Evolutionary conservation across 2,888 invertebrate species (phyloP).

Genomic region (Alentia gelatinosa): DNA sequence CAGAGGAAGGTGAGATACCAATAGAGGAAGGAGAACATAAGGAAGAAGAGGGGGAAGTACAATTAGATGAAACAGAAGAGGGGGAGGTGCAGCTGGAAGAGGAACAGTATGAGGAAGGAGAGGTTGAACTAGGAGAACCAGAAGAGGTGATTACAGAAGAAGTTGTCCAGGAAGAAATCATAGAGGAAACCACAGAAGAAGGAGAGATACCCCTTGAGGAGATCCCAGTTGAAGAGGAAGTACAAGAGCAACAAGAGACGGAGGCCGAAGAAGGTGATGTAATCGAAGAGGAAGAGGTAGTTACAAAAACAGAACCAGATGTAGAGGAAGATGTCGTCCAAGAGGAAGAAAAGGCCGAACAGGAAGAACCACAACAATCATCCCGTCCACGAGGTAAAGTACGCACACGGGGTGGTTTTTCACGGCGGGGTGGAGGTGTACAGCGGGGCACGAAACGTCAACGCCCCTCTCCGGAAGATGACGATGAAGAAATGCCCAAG

Average conservation of each 20-base stretch:
- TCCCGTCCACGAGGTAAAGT: slow-evolving; percentile 6
- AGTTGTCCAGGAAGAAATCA: slow-evolving; percentile 14
- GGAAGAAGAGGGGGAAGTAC: slow-evolving; percentile 38
- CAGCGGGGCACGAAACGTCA: neutral
- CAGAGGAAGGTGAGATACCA: neutral
- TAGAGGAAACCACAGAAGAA: neutral
- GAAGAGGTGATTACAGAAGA: slow-evolving; percentile 9
- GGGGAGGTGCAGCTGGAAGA: slow-evolving; percentile 20
- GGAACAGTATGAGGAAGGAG: neutral
- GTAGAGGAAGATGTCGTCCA: neutral
- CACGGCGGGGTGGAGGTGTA: neutral
- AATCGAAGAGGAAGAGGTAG: neutral
- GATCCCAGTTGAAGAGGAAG: neutral
- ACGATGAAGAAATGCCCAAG: slow-evolving; percentile 42
- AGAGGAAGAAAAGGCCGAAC: neutral
- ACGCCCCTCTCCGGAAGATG: neutral
- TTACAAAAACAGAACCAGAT: neutral
- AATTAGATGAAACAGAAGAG: slow-evolving; percentile 11
- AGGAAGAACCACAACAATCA: neutral
- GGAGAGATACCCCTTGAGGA: neutral
- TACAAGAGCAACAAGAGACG: neutral
- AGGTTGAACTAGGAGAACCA: neutral
- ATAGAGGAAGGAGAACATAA: neutral
- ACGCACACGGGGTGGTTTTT: slow-evolving; percentile 24
- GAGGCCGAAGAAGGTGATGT: slow-evolving; percentile 36